A percentile compares a stretch with the other conserved stretches of the same genome.
Conservation (phyloP, 1,140 invertebrate species). For the Drosophila arawakana region DNA sequence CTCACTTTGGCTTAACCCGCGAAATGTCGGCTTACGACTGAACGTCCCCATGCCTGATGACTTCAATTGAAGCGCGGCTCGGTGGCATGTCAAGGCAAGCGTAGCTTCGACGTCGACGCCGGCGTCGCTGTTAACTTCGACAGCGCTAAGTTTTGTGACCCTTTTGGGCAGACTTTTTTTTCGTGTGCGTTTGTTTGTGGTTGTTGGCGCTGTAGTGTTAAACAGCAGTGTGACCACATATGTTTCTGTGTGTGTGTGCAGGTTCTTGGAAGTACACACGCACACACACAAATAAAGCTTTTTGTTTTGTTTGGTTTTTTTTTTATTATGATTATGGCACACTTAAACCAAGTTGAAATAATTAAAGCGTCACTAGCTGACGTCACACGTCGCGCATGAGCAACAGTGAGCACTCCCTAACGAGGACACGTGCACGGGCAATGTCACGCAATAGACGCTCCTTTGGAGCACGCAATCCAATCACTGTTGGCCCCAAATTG, state of each 20-base stretch:
- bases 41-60: slow-evolving; percentile 24
- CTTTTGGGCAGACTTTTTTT: slow-evolving; percentile 31
- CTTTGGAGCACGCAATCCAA: slow-evolving; percentile 56
- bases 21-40: slow-evolving; percentile 75
- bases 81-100: slow-evolving; percentile 44
- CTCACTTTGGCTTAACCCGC: slow-evolving; percentile 59
- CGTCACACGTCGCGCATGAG: slow-evolving; percentile 57
- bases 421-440: slow-evolving; percentile 54
- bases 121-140: not conserved
- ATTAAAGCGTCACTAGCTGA: slow-evolving; percentile 39
- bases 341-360: slow-evolving; percentile 28
- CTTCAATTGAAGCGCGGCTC: slow-evolving; percentile 52
- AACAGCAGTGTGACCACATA: slow-evolving; percentile 27
- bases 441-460: slow-evolving; percentile 66
- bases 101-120: slow-evolving; percentile 23
- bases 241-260: slow-evolving; percentile 8
- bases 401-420: slow-evolving; percentile 50
- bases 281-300: slow-evolving; percentile 11
- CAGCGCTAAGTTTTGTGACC: slow-evolving; percentile 37
- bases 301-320: slow-evolving; percentile 24
- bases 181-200: not conserved
- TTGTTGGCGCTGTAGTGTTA: slow-evolving; percentile 32
- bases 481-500: slow-evolving; percentile 43
- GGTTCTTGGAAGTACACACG: slow-evolving; percentile 27
- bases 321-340: slow-evolving; percentile 42